phyloP scores from a whole-genome alignment of 2,797 vertebrate species.

The Alcedo atthis region DNA sequence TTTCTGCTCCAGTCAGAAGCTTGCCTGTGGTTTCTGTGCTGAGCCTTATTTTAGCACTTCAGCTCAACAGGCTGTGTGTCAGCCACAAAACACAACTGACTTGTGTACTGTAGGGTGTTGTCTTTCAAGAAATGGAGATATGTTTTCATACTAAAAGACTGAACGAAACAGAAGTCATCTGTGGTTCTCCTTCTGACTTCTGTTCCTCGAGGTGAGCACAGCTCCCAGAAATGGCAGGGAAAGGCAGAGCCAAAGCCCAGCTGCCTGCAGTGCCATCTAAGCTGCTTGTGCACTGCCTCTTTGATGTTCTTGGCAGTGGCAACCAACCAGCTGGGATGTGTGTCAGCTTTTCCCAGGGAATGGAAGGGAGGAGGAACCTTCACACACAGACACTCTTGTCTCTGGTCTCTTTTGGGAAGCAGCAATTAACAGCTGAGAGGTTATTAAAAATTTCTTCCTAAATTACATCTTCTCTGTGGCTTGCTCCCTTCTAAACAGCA shows the following conservation, averaged over 20 bases:
- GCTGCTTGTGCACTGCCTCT: slow-evolving; percentile 64
- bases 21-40: too few species aligned
- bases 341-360: slow-evolving; percentile 54
- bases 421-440: slow-evolving; percentile 64
- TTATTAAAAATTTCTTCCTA: slow-evolving; percentile 66
- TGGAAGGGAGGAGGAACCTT: slow-evolving; percentile 56
- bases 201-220: slow-evolving; percentile 29
- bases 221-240: slow-evolving; percentile 23
- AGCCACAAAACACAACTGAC: too few species aligned
- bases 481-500: slow-evolving; percentile 19
- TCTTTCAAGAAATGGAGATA: too few species aligned
- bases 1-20: too few species aligned
- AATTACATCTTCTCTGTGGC: slow-evolving; percentile 49
- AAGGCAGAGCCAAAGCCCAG: slow-evolving; percentile 52
- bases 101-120: too few species aligned
- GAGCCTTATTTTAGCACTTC: too few species aligned
- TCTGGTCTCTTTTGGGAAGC: slow-evolving; percentile 64
- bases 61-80: too few species aligned
- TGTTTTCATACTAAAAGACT: not conserved
- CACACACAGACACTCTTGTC: slow-evolving; percentile 47
- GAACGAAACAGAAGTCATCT: not conserved
- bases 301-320: slow-evolving; percentile 69
- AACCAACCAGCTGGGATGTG: slow-evolving; percentile 58
- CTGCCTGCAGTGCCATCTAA: slow-evolving; percentile 61
- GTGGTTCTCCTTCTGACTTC: not conserved